Base-by-base conservation (phyloP, 2,797 vertebrate species). In the Merluccius polli region DNA sequence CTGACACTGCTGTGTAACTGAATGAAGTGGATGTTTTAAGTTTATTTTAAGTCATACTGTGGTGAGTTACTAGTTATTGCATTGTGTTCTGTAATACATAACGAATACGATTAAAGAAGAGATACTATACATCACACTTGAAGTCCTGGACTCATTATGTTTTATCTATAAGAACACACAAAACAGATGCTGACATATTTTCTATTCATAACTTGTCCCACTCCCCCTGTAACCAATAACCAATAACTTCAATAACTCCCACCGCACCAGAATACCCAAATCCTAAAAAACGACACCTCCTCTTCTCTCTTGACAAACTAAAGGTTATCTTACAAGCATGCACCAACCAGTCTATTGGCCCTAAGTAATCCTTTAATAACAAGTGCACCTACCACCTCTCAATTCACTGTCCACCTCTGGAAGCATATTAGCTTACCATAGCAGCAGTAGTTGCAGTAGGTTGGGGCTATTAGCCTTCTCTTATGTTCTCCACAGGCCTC, bases 401-500 rank as follows among this genome's bases (percentile, higher is more conserved):
- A 52, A 5, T 52, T 41, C 15, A 31, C 72, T 48, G 21, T 71
- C 18, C 32, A 33, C 30, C 32, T 71, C 67, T 31, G 6, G 78
- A 36, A 33, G n/a, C 52, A 70, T 79, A 35, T 67, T 70, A 41
- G 21, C n/a, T 15, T 11, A 32, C 29, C 65, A 2, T 41, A 36
- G 31, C 21, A 33, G 24, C 24, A 72, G 11, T 16, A 72, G 15
- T 29, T 41, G 13, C 30, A 79, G 70, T 73, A 48, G 36, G 12
- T 68, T 70, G 75, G 38, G 71, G 31, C 65, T 71, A 84, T 81
- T 86, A 86, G 84, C 81, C 83, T 77, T 86, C 76, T 35, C 92
- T 94, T 95, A 79, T 94, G 89, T 94, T 91, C 89, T 85, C 88
- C 74, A 76, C 72, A 89, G 81, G 91, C 81, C 84, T 85, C 84